Evolutionary conservation across 2,113 vertebrate genomes (phyloP).

Genomic region (Pollimyrus isidori): DNA sequence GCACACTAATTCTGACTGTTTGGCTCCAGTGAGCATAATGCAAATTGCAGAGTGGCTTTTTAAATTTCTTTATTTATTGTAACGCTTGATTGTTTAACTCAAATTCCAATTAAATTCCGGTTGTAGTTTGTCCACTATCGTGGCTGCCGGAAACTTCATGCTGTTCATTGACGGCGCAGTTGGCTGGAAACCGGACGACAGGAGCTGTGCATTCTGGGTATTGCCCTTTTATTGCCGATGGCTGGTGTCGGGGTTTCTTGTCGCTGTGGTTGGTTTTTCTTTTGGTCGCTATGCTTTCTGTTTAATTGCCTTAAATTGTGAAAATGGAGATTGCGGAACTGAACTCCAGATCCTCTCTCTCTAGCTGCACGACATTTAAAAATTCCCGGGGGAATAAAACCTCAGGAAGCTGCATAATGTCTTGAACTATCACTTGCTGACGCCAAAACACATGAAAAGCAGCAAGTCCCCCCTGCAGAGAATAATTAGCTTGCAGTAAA

Average conservation of each 20-base stretch:
- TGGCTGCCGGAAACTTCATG: neutral
- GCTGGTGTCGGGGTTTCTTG: too few species aligned
- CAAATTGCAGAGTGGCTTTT: neutral
- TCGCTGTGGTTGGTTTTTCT: neutral
- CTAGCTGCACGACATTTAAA: neutral
- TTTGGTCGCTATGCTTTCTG: neutral
- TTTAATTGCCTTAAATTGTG: neutral
- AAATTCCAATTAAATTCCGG: neutral
- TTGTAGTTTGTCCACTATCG: neutral
- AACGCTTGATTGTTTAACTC: neutral
- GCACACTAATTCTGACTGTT: neutral
- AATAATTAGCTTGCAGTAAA: neutral
- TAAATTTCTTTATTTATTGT: neutral
- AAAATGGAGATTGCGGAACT: neutral
- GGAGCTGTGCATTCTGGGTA: neutral
- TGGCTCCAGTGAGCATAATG: neutral
- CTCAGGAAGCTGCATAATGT: neutral
- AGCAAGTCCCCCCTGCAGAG: neutral
- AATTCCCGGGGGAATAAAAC: neutral
- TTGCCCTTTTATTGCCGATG: neutral
- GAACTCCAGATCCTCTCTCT: neutral
- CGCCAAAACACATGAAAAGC: neutral
- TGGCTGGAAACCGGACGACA: neutral
- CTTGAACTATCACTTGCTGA: neutral
- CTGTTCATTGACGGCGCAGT: neutral